These are phyloP conservation scores for Craseonycteris thonglongyai DNA, from an alignment of 2,113 vertebrate genomes.

Conservation along the genomic window DNA sequence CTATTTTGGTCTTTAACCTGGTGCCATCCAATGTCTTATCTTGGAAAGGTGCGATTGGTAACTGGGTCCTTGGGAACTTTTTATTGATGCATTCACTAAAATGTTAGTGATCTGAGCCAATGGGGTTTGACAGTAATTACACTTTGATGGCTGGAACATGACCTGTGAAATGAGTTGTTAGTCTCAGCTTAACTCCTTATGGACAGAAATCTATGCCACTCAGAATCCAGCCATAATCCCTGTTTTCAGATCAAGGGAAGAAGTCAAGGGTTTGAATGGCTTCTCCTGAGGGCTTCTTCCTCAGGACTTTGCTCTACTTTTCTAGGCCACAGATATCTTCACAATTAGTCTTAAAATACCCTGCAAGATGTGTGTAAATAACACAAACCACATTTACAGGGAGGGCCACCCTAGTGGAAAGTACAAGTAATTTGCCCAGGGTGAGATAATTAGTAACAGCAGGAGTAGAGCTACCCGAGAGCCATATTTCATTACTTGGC, in stretches of 20 bases:
- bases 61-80: constrained; percentile 24
- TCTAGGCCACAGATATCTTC: neutral
- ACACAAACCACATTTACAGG: constrained; percentile 17
- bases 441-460: constrained; percentile 52
- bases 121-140: constrained; percentile 50
- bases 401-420: neutral
- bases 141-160: constrained; percentile 45
- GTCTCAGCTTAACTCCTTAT: constrained; percentile 36
- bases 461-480: constrained; percentile 22
- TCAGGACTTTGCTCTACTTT: neutral
- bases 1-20: neutral
- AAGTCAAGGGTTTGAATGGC: neutral
- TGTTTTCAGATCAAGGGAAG: neutral
- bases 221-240: neutral
- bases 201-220: neutral
- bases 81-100: neutral
- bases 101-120: neutral
- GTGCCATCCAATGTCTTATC: constrained; percentile 8
- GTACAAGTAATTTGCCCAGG: neutral
- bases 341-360: constrained; percentile 11
- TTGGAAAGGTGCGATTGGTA: constrained; percentile 27
- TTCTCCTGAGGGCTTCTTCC: neutral
- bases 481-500: neutral
- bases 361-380: constrained; percentile 38
- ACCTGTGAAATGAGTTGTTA: constrained; percentile 53